phyloP scores from a whole-genome alignment of 2,797 vertebrate species.

The Percopsis omiscomaycus region DNA sequence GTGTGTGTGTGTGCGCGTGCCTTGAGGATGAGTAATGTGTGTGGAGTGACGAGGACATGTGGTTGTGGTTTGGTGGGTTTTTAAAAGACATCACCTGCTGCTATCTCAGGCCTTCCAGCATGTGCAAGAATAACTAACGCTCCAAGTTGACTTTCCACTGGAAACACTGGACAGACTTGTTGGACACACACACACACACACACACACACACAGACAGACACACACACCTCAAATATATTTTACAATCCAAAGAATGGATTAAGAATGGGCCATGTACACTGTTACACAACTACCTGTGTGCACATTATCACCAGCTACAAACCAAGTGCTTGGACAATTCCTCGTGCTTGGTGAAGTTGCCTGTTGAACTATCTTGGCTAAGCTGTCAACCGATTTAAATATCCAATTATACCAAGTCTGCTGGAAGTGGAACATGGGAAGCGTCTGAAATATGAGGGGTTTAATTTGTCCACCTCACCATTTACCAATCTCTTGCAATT shows the following conservation, averaged over 20 bases:
- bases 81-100: conserved; percentile 76
- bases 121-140: conserved; percentile 62
- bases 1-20: conserved; percentile 41
- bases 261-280: background rate
- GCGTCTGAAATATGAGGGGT: background rate
- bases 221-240: background rate
- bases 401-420: no score
- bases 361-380: no score
- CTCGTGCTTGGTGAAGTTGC: no score
- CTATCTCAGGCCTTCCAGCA: conserved; percentile 58
- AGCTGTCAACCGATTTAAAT: no score
- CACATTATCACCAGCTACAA: conserved; percentile 30
- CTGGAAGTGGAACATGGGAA: no score
- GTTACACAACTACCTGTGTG: no score
- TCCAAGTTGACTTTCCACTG: conserved; percentile 65
- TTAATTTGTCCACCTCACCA: no score
- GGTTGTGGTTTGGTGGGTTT: conserved; percentile 66
- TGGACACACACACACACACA: conserved; percentile 32
- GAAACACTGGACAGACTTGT: conserved; percentile 22
- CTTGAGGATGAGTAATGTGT: conserved; percentile 60
- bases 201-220: conserved; percentile 37
- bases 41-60: conserved; percentile 70
- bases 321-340: background rate
- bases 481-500: background rate
- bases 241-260: background rate